Percentiles rank a stretch among this genome's conserved stretches.
Evolutionary conservation across 2,888 invertebrate species (phyloP).

Genomic region (Vannuccia rotundouncinata): DNA sequence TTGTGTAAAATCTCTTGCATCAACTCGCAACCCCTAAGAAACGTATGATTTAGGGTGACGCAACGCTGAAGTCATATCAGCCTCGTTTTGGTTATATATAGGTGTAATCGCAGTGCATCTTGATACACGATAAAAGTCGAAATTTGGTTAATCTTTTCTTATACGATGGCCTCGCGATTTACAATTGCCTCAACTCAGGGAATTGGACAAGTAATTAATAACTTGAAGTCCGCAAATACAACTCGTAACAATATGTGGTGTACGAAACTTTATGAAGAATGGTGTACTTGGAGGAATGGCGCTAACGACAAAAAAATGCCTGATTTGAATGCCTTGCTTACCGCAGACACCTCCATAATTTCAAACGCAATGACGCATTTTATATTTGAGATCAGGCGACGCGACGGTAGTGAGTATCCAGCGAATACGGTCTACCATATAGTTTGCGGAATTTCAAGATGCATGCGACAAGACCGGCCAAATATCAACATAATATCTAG

Average conservation of each 20-base stretch:
- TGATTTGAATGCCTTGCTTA: neutral
- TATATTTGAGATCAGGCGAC: conserved; percentile 18
- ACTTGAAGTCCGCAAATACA: conserved; percentile 11
- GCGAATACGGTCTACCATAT: conserved; percentile 27
- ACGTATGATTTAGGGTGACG: neutral
- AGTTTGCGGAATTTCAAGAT: conserved; percentile 20
- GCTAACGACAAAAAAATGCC: conserved; percentile 13
- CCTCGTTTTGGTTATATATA: conserved; percentile 1
- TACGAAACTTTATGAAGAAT: conserved; percentile 18
- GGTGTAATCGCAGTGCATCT: neutral
- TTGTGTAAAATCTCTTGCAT: conserved; percentile 9
- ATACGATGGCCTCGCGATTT: conserved; percentile 18
- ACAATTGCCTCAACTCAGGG: conserved; percentile 1
- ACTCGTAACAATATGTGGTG: neutral
- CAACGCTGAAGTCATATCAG: neutral
- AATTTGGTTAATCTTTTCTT: neutral
- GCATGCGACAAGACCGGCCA: conserved; percentile 2
- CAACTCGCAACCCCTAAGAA: neutral
- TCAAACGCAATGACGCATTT: conserved; percentile 23
- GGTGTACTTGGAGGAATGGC: conserved; percentile 27
- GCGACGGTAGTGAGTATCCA: conserved; percentile 21
- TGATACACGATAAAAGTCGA: conserved; percentile 13
- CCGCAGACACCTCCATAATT: conserved; percentile 10
- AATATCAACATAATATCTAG: conserved; percentile 28
- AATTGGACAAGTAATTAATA: conserved; percentile 1